Conservation (phyloP, 2,888 invertebrate species). For the Bimastos eiseni region DNA sequence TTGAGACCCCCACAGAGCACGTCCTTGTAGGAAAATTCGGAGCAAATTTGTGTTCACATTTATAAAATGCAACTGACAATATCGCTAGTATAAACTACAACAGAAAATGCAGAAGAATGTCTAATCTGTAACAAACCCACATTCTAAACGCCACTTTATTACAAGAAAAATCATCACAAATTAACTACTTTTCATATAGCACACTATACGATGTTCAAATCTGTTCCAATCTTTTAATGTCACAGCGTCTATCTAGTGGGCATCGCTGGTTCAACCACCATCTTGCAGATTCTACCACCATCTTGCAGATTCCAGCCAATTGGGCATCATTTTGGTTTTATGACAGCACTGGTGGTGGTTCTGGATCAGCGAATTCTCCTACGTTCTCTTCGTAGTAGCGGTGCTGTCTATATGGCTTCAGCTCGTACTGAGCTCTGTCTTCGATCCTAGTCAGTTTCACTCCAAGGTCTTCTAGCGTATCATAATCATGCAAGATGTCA, state of each 20-base stretch:
- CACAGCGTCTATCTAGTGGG: not conserved
- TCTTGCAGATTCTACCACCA: not conserved
- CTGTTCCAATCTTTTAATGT: not conserved
- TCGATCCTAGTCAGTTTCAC: constrained; percentile 77
- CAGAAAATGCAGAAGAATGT: not conserved
- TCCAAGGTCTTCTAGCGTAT: constrained; percentile 86
- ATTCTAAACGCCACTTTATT: not conserved
- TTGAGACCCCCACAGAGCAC: too few species aligned
- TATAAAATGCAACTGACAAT: too few species aligned
- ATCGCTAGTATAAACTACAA: not conserved
- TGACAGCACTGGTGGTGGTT: constrained; percentile 45
- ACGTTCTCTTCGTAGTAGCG: constrained; percentile 75
- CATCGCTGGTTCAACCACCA: not conserved
- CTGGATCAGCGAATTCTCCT: constrained; percentile 72
- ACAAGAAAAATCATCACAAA: not conserved
- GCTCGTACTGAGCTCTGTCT: constrained; percentile 80
- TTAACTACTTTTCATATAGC: not conserved
- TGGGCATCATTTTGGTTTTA: not conserved
- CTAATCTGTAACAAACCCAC: not conserved
- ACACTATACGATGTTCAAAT: not conserved
- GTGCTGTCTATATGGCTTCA: constrained; percentile 73
- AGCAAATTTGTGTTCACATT: too few species aligned
- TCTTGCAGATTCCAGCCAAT: not conserved
- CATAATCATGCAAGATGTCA: constrained; percentile 70
- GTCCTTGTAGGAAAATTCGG: too few species aligned